Conservation (phyloP, 1,140 invertebrate species). For the Melanaphis sacchari region DNA sequence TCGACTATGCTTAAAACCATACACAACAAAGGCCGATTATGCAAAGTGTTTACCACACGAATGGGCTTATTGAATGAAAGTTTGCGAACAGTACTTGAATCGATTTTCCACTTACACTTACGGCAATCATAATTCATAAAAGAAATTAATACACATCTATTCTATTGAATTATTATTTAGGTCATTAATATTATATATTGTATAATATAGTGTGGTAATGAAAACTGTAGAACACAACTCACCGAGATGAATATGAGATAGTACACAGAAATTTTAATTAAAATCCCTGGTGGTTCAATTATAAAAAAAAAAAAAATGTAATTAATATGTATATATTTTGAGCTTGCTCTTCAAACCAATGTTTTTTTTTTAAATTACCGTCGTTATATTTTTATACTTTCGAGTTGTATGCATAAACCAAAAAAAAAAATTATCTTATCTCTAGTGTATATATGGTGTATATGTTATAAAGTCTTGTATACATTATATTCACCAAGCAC, state of each 20-base stretch:
- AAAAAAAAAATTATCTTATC: background rate
- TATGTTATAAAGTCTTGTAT: background rate
- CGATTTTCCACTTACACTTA: conserved; percentile 29
- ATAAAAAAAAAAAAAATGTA: background rate
- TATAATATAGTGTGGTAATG: background rate
- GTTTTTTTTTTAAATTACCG: background rate
- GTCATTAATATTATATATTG: background rate
- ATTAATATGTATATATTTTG: background rate
- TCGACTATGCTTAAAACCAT: background rate
- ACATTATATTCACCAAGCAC: background rate
- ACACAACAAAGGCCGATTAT: background rate
- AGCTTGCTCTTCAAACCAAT: background rate
- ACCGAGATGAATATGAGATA: background rate
- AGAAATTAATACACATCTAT: background rate
- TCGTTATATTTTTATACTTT: background rate
- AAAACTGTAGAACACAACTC: background rate
- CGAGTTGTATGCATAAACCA: background rate
- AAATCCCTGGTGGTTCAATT: conserved; percentile 3
- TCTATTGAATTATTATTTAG: conserved; percentile 13
- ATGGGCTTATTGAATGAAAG: background rate
- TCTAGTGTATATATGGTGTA: background rate
- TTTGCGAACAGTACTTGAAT: background rate
- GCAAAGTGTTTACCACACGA: background rate
- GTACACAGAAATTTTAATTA: conserved; percentile 11
- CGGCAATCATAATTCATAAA: background rate